These are phyloP conservation scores for Chondrosia reniformis DNA, from an alignment of 37 sponge, comb jelly and placozoan species.

Conservation along the genomic window DNA sequence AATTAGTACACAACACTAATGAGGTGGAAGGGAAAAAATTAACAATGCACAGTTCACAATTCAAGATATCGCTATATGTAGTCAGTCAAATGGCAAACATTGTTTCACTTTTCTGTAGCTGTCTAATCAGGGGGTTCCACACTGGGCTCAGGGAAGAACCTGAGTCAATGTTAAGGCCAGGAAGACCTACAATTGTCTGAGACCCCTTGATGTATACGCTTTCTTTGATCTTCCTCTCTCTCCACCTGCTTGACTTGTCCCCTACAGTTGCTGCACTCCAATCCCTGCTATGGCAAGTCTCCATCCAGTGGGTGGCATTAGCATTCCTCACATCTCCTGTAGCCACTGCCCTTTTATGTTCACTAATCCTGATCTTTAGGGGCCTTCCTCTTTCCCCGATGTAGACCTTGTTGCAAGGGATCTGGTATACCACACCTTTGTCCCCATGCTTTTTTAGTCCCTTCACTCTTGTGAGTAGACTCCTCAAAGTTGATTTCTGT, in stretches of 20 bases:
- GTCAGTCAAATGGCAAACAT: too few relatives aligned
- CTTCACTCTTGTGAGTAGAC: not conserved
- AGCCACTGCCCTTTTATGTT: not conserved
- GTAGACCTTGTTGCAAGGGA: not conserved
- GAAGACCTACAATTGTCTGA: too few relatives aligned
- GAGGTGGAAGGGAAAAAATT: too few relatives aligned
- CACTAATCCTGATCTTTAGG: not conserved
- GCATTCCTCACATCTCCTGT: not conserved
- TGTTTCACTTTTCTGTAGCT: too few relatives aligned
- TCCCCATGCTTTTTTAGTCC: not conserved
- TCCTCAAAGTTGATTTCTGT: not conserved
- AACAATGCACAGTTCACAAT: too few relatives aligned
- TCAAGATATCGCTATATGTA: too few relatives aligned
- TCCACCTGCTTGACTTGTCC: constrained; percentile 1
- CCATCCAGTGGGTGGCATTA: not conserved
- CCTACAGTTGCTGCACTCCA: not conserved
- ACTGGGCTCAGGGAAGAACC: too few relatives aligned
- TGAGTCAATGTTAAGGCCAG: too few relatives aligned
- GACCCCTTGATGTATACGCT: too few relatives aligned
- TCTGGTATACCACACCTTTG: not conserved
- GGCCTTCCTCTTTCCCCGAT: not conserved
- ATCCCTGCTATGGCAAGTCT: not conserved
- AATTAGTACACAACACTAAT: too few relatives aligned
- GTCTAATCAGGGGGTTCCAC: too few relatives aligned
- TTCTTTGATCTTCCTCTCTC: too few relatives aligned